Evolutionary conservation across 2,113 vertebrate species (phyloP).

Genomic region (Grammomys surdaster): DNA sequence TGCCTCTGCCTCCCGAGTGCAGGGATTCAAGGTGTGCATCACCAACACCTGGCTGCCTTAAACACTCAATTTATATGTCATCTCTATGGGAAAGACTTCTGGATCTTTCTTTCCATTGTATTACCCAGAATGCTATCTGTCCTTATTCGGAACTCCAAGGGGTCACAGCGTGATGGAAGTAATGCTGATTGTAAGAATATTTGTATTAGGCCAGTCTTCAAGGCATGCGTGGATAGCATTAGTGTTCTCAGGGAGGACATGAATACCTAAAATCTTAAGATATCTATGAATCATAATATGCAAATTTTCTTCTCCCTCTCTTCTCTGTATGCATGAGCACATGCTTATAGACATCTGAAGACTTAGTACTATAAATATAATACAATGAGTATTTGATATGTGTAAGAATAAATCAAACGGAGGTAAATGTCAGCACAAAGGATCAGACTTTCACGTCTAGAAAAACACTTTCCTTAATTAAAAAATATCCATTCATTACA

Average conservation of each 20-base stretch:
- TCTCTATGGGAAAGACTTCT: background rate
- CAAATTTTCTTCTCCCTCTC: background rate
- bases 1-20: too few relatives aligned
- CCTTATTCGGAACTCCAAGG: background rate
- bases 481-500: conserved; percentile 66
- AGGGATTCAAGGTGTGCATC: too few relatives aligned
- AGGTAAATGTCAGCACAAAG: conserved; percentile 61
- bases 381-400: conserved; percentile 46
- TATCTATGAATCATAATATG: background rate
- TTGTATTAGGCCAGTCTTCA: background rate
- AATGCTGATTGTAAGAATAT: background rate
- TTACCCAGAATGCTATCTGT: background rate
- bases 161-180: background rate
- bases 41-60: too few relatives aligned
- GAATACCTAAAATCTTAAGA: background rate
- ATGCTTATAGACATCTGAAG: conserved; percentile 27
- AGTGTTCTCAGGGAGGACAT: background rate
- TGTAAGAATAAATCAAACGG: conserved; percentile 66
- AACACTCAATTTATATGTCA: background rate
- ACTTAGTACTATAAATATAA: conserved; percentile 24
- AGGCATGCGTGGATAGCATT: background rate
- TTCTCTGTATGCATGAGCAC: background rate
- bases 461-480: conserved; percentile 72
- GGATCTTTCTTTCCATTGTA: background rate
- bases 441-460: conserved; percentile 33